phyloP scores from a whole-genome alignment of 2,888 invertebrate species.

The Carpatolechia fugitivella region DNA sequence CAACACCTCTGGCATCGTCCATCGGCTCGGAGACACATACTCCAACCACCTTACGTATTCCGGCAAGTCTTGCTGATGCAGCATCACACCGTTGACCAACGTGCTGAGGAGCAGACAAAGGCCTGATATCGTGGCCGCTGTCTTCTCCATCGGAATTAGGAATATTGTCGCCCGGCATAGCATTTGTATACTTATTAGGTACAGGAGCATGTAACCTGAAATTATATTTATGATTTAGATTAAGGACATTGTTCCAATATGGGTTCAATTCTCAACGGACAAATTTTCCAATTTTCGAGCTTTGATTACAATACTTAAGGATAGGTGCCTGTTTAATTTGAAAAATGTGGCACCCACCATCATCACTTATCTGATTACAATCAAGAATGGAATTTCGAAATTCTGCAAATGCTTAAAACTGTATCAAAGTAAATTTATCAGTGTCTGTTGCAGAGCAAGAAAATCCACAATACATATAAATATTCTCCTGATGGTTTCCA shows the following conservation, averaged over 20 bases:
- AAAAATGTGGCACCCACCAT: too few relatives aligned
- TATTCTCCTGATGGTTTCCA: too few relatives aligned
- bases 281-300: too few relatives aligned
- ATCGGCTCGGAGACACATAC: conserved; percentile 85
- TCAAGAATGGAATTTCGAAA: too few relatives aligned
- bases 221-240: conserved; percentile 10
- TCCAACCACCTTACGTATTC: conserved; percentile 83
- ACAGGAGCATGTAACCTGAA: conserved; percentile 85
- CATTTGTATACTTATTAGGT: conserved; percentile 84
- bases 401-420: too few relatives aligned
- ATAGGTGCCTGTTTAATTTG: too few relatives aligned
- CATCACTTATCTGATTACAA: too few relatives aligned
- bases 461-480: too few relatives aligned
- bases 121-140: conserved; percentile 81
- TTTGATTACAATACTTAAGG: too few relatives aligned
- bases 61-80: conserved; percentile 85
- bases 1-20: conserved; percentile 84
- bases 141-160: conserved; percentile 82
- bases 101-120: conserved; percentile 80
- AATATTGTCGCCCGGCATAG: conserved; percentile 83
- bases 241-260: neutral
- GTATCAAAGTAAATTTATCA: too few relatives aligned
- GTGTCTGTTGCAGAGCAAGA: too few relatives aligned
- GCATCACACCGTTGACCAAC: conserved; percentile 83
- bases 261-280: too few relatives aligned